Evolutionary conservation across 2,888 invertebrate genomes (phyloP), one percentile per base, ranked within the genome.

Genomic region (Dasysyrphus tricinctus): DNA sequence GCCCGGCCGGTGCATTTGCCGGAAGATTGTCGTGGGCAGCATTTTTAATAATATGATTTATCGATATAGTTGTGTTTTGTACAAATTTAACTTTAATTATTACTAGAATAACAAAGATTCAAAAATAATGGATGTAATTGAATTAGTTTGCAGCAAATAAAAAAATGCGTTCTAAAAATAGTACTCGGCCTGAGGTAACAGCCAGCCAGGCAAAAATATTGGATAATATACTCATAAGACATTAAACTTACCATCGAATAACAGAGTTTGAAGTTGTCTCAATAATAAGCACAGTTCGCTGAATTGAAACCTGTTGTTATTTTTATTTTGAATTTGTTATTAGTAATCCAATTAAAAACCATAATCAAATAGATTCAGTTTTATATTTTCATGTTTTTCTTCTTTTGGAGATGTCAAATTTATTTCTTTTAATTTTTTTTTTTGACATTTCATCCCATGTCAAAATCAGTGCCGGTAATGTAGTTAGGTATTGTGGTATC

Each of bases 21-120:
- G 91, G 80, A 91, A 91, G 57, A 92, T 88, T 8, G 92, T 91
- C 76, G 91, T 90, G 54, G 92, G 92, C 69, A 92, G 85, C 92
- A 92, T 92, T 56, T 77, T 88, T 7, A 9, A 2, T 57, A 19
- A 72, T 59, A 34, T 65, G 72, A 49, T 69, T 69, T 37, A 7
- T 9, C 12, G 5, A 47, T 63, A 5, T 63, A 42, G 57, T 47
- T n/a, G 34, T 11, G 32, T 44, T 51, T 14, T 7, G 2, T 34
- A 29, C 7, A 32, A 29, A 19, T 47, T 65, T 61, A 32, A 19
- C 49, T 39, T 11, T 19, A 37, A 19, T 42, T 19, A 32, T 69
- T 80, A 57, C 49, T 65, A n/a, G 2, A 2, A 49, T 2, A 51
- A 44, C 8, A 5, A 37, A 19, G 37, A n/a, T n/a, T 44, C 1